Evolutionary conservation across 2,113 vertebrate genomes (phyloP).

Genomic region (Tiliqua scincoides): DNA sequence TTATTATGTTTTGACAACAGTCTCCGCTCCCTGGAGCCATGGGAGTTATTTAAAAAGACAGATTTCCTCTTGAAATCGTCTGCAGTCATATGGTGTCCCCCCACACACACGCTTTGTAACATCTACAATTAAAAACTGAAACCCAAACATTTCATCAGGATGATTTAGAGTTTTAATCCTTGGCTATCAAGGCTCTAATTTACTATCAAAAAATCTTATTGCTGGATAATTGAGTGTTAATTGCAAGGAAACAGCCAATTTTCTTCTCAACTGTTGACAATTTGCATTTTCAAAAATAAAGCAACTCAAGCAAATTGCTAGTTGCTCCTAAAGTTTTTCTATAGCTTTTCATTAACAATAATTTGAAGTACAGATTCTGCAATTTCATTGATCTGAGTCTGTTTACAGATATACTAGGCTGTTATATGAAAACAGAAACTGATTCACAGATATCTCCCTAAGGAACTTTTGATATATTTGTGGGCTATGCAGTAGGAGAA

Average conservation of each 20-base stretch:
- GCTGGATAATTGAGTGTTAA: slow-evolving; percentile 53
- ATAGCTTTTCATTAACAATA: slow-evolving; percentile 31
- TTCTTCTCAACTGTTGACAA: slow-evolving; percentile 50
- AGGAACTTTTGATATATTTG: not conserved
- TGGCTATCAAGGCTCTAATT: slow-evolving; percentile 48
- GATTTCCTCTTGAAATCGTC: slow-evolving; percentile 51
- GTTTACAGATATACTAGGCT: not conserved
- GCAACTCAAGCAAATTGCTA: slow-evolving; percentile 18
- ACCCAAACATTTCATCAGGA: slow-evolving; percentile 49
- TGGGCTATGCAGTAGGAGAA: not conserved
- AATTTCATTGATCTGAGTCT: not conserved
- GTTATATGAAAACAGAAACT: not conserved
- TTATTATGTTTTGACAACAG: slow-evolving; percentile 68
- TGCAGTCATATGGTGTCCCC: slow-evolving; percentile 39
- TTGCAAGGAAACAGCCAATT: slow-evolving; percentile 59
- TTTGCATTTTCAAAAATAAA: slow-evolving; percentile 47
- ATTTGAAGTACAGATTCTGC: not conserved
- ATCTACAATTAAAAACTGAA: slow-evolving; percentile 63
- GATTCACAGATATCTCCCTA: not conserved
- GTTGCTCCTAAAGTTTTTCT: slow-evolving; percentile 29
- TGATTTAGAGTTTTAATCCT: slow-evolving; percentile 60
- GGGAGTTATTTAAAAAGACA: slow-evolving; percentile 60
- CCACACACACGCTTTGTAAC: slow-evolving; percentile 47
- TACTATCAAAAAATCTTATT: slow-evolving; percentile 46
- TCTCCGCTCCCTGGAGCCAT: slow-evolving; percentile 53